phyloP scores from a whole-genome alignment of 2,797 vertebrate genomes.

The Emys orbicularis region DNA sequence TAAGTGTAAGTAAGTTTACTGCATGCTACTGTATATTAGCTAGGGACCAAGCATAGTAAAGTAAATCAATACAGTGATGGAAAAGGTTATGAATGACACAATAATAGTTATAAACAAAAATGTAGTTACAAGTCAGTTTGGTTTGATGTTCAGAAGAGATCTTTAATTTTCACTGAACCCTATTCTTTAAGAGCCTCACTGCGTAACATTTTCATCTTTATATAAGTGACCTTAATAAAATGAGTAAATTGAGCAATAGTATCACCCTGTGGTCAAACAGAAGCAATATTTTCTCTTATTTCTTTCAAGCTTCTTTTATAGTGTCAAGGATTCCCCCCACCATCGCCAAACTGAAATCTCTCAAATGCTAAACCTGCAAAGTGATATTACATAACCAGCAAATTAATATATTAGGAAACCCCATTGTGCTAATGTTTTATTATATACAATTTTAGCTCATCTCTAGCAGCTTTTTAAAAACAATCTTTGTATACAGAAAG shows the following conservation, averaged over 20 bases:
- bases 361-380: background rate
- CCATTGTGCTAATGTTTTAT: background rate
- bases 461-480: background rate
- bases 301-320: background rate
- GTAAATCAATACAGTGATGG: constrained; percentile 9
- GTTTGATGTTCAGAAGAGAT: background rate
- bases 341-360: accelerated
- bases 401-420: background rate
- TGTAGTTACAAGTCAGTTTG: constrained; percentile 13
- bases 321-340: background rate
- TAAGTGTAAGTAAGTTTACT: constrained; percentile 4
- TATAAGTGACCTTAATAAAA: constrained; percentile 76
- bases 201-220: constrained; percentile 73
- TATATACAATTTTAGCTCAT: background rate
- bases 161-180: constrained; percentile 28
- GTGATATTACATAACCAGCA: background rate
- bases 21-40: background rate
- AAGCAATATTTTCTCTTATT: constrained; percentile 3
- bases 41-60: constrained; percentile 32
- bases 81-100: constrained; percentile 29
- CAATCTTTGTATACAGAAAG: background rate
- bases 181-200: constrained; percentile 45
- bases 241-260: constrained; percentile 76
- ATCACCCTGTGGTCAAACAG: constrained; percentile 74
- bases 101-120: constrained; percentile 50